Conservation (phyloP, 2,797 vertebrate species). For the Vireo griseus region DNA sequence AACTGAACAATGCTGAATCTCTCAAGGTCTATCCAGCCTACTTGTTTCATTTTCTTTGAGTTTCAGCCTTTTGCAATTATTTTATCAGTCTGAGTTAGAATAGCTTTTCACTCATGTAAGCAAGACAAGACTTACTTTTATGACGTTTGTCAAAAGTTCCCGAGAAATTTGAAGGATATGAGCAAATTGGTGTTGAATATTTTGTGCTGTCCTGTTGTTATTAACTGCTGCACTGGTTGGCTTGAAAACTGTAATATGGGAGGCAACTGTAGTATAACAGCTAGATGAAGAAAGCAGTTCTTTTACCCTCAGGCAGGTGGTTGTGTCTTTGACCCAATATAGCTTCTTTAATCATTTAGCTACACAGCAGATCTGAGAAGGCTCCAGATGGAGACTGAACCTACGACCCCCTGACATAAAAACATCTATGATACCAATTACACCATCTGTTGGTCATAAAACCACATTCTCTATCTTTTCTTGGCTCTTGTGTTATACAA, state of each 20-base stretch:
- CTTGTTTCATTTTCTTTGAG: background rate
- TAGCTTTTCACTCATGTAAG: background rate
- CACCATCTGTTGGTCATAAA: constrained; percentile 82
- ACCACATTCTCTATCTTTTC: constrained; percentile 72
- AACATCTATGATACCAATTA: constrained; percentile 75
- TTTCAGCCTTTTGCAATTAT: background rate
- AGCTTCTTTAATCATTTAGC: constrained; percentile 64
- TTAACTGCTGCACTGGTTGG: background rate
- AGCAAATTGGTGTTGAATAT: background rate
- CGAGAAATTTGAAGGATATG: background rate
- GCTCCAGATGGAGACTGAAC: constrained; percentile 78
- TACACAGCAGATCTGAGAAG: constrained; percentile 56
- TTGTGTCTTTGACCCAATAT: constrained; percentile 54
- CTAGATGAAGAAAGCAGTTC: background rate
- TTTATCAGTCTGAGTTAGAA: background rate
- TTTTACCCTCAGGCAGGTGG: constrained; percentile 51
- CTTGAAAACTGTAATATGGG: background rate
- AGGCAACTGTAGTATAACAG: background rate
- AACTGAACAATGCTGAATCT: background rate
- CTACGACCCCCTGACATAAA: constrained; percentile 71
- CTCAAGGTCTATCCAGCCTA: background rate
- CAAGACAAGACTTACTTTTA: background rate
- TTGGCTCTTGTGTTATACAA: constrained; percentile 69
- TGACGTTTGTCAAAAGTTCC: background rate
- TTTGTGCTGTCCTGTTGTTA: background rate